phyloP scores from a whole-genome alignment of 2,797 vertebrate species.

The Iguana delicatissima region DNA sequence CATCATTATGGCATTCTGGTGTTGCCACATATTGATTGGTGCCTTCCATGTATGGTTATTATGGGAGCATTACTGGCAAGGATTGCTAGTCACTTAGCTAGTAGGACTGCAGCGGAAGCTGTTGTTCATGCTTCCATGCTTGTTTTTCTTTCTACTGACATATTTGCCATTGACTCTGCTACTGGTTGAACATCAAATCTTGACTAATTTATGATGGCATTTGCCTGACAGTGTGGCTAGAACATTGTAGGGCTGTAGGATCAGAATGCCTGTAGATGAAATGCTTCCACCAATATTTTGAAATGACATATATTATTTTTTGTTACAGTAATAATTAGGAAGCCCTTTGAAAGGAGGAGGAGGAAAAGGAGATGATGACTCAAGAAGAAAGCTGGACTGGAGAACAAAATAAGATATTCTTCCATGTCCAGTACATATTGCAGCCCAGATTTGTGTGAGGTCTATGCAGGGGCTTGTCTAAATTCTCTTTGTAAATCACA shows the following conservation, averaged over 20 bases:
- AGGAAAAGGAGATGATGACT: too few species aligned
- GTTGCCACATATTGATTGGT: too few species aligned
- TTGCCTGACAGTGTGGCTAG: not conserved
- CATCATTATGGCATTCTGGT: not conserved
- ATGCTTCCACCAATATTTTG: not conserved
- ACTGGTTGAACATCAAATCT: not conserved
- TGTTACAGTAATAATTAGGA: not conserved
- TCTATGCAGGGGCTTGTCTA: slow-evolving; percentile 69
- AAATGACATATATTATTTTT: not conserved
- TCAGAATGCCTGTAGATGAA: not conserved
- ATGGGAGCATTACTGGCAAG: too few species aligned
- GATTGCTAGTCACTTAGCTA: too few species aligned
- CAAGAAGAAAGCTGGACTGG: slow-evolving; percentile 7
- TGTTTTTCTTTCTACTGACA: not conserved
- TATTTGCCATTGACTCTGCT: not conserved
- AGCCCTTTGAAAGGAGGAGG: not conserved
- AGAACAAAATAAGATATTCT: slow-evolving; percentile 56
- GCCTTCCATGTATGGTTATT: too few species aligned
- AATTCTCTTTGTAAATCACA: slow-evolving; percentile 74
- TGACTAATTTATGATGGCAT: not conserved
- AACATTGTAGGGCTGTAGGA: too few species aligned
- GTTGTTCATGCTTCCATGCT: not conserved
- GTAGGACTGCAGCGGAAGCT: too few species aligned
- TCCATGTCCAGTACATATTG: slow-evolving; percentile 33
- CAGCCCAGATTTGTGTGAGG: slow-evolving; percentile 42